Evolutionary conservation across 2,888 invertebrate species (phyloP).

Genomic region (Chouioia cunea): DNA sequence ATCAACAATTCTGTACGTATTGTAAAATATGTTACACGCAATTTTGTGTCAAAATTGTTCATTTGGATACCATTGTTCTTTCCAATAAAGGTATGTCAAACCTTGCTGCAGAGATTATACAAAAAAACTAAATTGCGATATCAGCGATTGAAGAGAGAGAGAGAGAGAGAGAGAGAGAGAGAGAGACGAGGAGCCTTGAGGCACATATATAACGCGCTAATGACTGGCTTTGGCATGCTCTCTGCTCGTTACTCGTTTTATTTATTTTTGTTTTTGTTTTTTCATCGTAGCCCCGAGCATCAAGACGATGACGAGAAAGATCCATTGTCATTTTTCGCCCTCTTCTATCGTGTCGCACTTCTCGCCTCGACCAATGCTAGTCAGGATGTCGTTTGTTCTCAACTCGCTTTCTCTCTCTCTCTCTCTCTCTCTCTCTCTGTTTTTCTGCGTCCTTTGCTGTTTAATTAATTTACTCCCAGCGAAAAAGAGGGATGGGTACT

Average conservation of each 20-base stretch:
- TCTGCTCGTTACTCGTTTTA: no score
- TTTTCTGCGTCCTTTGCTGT: neutral
- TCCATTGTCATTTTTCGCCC: conserved; percentile 24
- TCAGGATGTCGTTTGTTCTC: conserved; percentile 67
- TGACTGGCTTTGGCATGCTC: no score
- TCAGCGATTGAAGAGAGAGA: no score
- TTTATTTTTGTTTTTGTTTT: neutral
- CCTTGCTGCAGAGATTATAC: no score
- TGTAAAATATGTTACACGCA: no score
- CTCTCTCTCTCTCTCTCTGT: neutral
- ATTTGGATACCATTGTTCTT: no score
- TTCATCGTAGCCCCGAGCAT: neutral
- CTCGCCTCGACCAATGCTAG: conserved; percentile 56
- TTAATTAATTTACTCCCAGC: conserved; percentile 37
- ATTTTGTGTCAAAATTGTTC: no score
- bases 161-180: no score
- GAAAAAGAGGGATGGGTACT: conserved; percentile 6
- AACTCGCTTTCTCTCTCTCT: conserved; percentile 51
- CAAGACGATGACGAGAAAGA: conserved; percentile 21
- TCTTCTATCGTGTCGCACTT: conserved; percentile 41
- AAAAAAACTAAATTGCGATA: no score
- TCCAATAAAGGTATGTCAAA: no score
- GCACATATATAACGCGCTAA: neutral
- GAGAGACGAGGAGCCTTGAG: no score
- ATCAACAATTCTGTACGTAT: no score